Percentiles rank a stretch among this genome's conserved stretches.
Evolutionary conservation across 2,113 vertebrate species (phyloP).

Genomic region (Symphodus melops): DNA sequence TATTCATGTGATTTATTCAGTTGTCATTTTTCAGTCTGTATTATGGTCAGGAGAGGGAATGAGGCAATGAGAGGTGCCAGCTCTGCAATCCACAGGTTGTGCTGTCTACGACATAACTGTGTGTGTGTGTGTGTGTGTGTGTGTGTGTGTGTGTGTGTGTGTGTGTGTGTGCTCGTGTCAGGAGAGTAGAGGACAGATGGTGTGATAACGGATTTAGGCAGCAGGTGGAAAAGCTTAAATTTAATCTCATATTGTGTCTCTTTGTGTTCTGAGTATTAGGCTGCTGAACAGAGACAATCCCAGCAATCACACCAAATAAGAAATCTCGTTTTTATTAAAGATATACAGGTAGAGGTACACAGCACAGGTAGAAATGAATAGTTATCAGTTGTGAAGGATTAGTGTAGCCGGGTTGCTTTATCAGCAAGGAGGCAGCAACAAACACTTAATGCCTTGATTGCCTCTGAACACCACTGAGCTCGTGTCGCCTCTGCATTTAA

Average conservation of each 20-base stretch:
- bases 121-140: background rate
- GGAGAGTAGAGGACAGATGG: slow-evolving; percentile 1
- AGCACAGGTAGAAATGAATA: background rate
- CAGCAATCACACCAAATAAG: background rate
- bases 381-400: background rate
- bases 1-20: background rate
- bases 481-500: background rate
- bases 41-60: background rate
- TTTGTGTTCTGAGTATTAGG: slow-evolving; percentile 1
- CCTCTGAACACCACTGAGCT: background rate
- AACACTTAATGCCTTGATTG: background rate
- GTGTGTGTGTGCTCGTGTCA: background rate
- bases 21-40: background rate
- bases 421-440: no score
- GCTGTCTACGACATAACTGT: background rate
- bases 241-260: background rate
- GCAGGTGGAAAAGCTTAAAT: background rate
- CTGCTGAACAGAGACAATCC: background rate
- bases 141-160: background rate
- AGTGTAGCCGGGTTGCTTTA: background rate
- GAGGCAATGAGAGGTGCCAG: background rate
- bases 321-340: no score
- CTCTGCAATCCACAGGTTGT: background rate
- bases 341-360: no score
- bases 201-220: background rate